phyloP scores from a whole-genome alignment of 1,140 invertebrate species.

The Cydia splendana region DNA sequence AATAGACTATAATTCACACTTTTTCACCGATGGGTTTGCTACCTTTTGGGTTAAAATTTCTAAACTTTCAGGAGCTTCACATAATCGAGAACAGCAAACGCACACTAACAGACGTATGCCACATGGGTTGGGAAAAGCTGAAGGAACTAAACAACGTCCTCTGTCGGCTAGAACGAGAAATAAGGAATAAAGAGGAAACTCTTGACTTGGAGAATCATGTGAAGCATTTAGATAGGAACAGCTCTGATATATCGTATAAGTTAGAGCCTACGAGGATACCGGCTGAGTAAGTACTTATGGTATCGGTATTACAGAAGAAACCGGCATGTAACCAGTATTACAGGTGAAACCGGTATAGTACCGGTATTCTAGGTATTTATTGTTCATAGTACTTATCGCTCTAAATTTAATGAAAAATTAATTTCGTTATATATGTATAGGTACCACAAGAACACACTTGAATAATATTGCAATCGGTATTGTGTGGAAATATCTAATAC shows the following conservation, averaged over 20 bases:
- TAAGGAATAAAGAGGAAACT: slow-evolving; percentile 89
- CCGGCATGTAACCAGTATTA: not conserved
- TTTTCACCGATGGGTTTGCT: too few species aligned
- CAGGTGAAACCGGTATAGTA: not conserved
- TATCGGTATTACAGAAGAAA: not conserved
- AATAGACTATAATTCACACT: too few species aligned
- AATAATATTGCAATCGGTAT: too few species aligned
- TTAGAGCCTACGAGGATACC: slow-evolving; percentile 87
- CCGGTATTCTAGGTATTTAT: not conserved
- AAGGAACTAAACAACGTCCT: slow-evolving; percentile 89
- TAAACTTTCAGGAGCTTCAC: slow-evolving; percentile 65
- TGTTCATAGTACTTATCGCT: too few species aligned
- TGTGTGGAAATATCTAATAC: too few species aligned
- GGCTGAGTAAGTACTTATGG: slow-evolving; percentile 81
- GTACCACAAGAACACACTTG: too few species aligned
- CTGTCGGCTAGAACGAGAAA: slow-evolving; percentile 86
- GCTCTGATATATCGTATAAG: slow-evolving; percentile 89
- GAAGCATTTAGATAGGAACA: slow-evolving; percentile 86
- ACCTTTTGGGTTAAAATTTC: not conserved
- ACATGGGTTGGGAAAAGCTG: slow-evolving; percentile 89
- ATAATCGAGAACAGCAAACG: slow-evolving; percentile 74
- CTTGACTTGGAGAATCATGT: slow-evolving; percentile 89
- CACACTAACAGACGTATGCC: slow-evolving; percentile 67
- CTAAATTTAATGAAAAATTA: too few species aligned
- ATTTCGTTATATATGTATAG: too few species aligned